These are phyloP conservation scores for Grapholita molesta DNA, from an alignment of 1,140 invertebrate species.

Conservation along the genomic window DNA sequence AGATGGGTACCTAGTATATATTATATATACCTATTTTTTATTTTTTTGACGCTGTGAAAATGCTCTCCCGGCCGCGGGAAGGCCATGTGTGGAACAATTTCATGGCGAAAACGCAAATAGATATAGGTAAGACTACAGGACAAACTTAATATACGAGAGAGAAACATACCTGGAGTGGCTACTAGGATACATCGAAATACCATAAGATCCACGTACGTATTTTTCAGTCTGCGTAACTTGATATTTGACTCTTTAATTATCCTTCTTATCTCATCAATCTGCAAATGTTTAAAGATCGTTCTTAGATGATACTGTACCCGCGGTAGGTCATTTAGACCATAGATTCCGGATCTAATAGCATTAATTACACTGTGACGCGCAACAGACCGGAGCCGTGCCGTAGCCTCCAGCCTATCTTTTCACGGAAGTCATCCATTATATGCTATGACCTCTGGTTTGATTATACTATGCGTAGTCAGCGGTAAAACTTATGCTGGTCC, in stretches of 20 bases:
- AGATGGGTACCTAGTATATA: too few species aligned
- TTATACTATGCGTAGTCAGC: not conserved
- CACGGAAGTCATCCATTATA: not conserved
- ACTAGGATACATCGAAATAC: too few species aligned
- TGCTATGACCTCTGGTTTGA: not conserved
- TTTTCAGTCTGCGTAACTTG: not conserved
- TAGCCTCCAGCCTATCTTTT: not conserved
- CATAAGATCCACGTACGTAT: not conserved
- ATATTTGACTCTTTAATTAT: not conserved
- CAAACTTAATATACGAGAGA: too few species aligned
- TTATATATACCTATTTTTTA: too few species aligned
- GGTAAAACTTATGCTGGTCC: not conserved
- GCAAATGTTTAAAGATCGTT: not conserved
- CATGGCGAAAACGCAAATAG: too few species aligned
- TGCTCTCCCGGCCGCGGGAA: too few species aligned
- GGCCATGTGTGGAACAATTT: too few species aligned
- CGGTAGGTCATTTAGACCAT: conserved; percentile 43
- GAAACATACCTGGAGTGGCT: too few species aligned
- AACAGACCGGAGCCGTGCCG: conserved; percentile 26
- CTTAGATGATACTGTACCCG: not conserved
- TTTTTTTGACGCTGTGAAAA: too few species aligned
- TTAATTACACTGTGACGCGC: conserved; percentile 52
- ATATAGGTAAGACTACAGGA: too few species aligned
- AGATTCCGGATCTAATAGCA: conserved; percentile 64
- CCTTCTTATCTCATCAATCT: not conserved